Percentiles rank a stretch among this genome's conserved stretches.
Conservation (phyloP, 1,140 invertebrate species). For the Lasioglossum baleicum region DNA sequence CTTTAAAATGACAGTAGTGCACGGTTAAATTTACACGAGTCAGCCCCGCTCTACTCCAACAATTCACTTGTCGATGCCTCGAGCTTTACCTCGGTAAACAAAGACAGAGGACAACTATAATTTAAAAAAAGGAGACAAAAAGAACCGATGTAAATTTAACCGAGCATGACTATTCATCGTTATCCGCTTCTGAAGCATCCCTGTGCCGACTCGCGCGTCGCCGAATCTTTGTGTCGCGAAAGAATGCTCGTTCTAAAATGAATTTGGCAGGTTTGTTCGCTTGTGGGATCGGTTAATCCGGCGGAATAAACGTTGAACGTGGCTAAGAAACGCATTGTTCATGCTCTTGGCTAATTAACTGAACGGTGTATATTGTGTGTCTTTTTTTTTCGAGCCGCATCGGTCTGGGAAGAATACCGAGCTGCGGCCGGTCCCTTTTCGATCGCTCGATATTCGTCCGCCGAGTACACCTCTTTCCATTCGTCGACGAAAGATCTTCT, state of each 20-base stretch:
- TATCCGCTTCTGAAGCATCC: background rate
- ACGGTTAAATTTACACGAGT: too few relatives aligned
- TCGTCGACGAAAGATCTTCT: conserved; percentile 21
- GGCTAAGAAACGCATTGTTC: background rate
- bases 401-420: conserved; percentile 12
- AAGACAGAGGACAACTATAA: too few relatives aligned
- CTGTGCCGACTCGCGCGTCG: too few relatives aligned
- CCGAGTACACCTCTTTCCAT: background rate
- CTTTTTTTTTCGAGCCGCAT: conserved; percentile 7
- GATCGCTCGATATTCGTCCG: conserved; percentile 12
- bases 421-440: background rate
- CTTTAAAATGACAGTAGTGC: too few relatives aligned
- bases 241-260: background rate
- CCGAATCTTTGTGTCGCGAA: background rate
- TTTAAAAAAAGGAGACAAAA: too few relatives aligned
- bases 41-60: too few relatives aligned
- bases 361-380: background rate
- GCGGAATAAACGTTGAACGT: background rate
- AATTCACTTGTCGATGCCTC: too few relatives aligned
- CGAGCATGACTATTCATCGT: too few relatives aligned
- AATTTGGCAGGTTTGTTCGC: conserved; percentile 1
- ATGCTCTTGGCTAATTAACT: background rate
- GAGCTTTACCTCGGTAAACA: too few relatives aligned
- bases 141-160: too few relatives aligned
- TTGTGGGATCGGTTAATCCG: background rate